Conservation (phyloP, 2,113 vertebrate genomes). For the Upupa epops region DNA sequence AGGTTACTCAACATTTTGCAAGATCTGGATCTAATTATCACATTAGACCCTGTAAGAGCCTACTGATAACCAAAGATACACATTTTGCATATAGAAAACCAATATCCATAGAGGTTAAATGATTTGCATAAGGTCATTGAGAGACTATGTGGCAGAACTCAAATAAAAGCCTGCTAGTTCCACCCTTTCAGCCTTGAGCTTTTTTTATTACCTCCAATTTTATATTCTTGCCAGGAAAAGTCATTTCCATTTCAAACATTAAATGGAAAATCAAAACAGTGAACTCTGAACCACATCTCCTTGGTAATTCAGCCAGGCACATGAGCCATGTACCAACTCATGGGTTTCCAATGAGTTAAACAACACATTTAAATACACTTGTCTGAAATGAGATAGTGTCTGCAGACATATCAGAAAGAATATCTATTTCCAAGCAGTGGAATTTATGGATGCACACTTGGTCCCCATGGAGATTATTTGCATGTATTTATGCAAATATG, state of each 20-base stretch:
- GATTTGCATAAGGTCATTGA: slow-evolving; percentile 63
- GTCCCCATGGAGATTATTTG: background rate
- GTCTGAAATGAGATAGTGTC: background rate
- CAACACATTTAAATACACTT: background rate
- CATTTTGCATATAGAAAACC: slow-evolving; percentile 10
- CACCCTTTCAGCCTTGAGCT: slow-evolving; percentile 23
- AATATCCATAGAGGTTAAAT: slow-evolving; percentile 51
- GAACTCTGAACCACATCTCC: slow-evolving; percentile 59
- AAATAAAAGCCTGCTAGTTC: slow-evolving; percentile 47
- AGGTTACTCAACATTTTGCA: background rate
- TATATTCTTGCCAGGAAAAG: slow-evolving; percentile 33
- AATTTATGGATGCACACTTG: background rate
- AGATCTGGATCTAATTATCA: slow-evolving; percentile 55
- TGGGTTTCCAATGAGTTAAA: slow-evolving; percentile 24
- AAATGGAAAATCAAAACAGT: slow-evolving; percentile 45
- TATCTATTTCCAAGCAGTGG: background rate
- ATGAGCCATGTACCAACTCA: background rate
- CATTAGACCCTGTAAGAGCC: slow-evolving; percentile 1
- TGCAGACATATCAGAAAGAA: background rate
- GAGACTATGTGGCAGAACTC: slow-evolving; percentile 9
- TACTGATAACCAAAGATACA: slow-evolving; percentile 1
- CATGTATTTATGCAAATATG: slow-evolving; percentile 3
- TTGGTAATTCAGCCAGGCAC: slow-evolving; percentile 37
- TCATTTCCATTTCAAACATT: slow-evolving; percentile 64
- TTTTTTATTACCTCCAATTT: slow-evolving; percentile 36